Conservation (phyloP, 2,888 invertebrate genomes). For the Oeneis ivallda region DNA sequence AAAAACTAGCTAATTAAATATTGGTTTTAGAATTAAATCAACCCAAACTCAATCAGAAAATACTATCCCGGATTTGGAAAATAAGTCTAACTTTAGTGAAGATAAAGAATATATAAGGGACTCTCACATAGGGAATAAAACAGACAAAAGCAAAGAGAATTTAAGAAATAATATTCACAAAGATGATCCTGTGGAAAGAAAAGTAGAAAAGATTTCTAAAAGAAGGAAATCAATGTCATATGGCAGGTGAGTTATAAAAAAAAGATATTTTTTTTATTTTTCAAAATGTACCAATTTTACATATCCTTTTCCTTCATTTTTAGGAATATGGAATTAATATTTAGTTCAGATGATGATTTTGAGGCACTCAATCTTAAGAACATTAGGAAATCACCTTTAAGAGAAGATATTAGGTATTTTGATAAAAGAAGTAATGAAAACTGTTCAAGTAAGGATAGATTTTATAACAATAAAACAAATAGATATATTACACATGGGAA, state of each 20-base stretch:
- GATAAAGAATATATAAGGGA: slow-evolving; percentile 35
- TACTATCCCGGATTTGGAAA: slow-evolving; percentile 39
- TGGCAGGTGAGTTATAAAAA: slow-evolving; percentile 1
- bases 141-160: slow-evolving; percentile 44
- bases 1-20: no score
- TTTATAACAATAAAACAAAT: slow-evolving; percentile 41
- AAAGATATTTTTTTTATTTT: not conserved
- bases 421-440: slow-evolving; percentile 23
- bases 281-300: no score
- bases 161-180: slow-evolving; percentile 32
- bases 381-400: slow-evolving; percentile 37
- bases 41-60: slow-evolving; percentile 38
- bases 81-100: slow-evolving; percentile 34
- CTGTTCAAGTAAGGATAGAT: slow-evolving; percentile 24
- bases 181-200: not conserved
- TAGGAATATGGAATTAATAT: slow-evolving; percentile 31
- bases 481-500: slow-evolving; percentile 46
- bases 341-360: slow-evolving; percentile 61
- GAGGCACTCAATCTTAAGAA: slow-evolving; percentile 39
- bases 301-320: no score
- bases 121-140: slow-evolving; percentile 36
- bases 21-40: slow-evolving; percentile 40
- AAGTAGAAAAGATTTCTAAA: slow-evolving; percentile 45
- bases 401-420: slow-evolving; percentile 7
- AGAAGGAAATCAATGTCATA: slow-evolving; percentile 63